Evolutionary conservation across 1,140 invertebrate species (phyloP).

Genomic region (Caerostris darwini): DNA sequence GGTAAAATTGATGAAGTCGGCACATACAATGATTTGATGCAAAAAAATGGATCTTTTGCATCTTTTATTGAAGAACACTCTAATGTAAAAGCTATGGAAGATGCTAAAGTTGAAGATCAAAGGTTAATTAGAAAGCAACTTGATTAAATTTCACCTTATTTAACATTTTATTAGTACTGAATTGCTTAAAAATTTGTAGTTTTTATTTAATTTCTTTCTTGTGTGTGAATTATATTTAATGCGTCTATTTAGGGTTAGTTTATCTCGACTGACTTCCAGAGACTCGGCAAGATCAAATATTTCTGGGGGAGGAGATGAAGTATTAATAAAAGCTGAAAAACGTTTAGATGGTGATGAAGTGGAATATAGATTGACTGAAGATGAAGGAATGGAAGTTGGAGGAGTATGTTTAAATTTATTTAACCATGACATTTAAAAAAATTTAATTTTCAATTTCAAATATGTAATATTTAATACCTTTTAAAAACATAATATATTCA

Average conservation of each 20-base stretch:
- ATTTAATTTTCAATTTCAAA: no score
- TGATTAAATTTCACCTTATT: not conserved
- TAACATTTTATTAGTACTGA: no score
- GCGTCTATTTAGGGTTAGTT: not conserved
- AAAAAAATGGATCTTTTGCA: conserved; percentile 42
- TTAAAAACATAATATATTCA: no score
- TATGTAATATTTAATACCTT: no score
- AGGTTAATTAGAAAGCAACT: not conserved
- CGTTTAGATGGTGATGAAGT: not conserved
- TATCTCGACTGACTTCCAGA: not conserved
- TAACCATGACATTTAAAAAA: not conserved
- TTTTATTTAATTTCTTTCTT: not conserved
- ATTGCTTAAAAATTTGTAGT: no score
- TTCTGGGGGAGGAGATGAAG: not conserved
- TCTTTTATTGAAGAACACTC: conserved; percentile 46
- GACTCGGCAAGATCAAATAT: not conserved
- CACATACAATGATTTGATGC: conserved; percentile 81
- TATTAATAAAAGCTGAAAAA: not conserved
- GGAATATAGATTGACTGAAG: not conserved
- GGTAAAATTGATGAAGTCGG: conserved; percentile 84
- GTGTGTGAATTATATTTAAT: not conserved
- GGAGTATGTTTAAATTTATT: conserved; percentile 25
- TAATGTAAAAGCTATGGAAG: not conserved
- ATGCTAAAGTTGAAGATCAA: not conserved
- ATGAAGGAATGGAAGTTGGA: conserved; percentile 47